These are phyloP conservation scores for Ondatra zibethicus DNA, from an alignment of 2,113 vertebrate species.

Conservation along the genomic window DNA sequence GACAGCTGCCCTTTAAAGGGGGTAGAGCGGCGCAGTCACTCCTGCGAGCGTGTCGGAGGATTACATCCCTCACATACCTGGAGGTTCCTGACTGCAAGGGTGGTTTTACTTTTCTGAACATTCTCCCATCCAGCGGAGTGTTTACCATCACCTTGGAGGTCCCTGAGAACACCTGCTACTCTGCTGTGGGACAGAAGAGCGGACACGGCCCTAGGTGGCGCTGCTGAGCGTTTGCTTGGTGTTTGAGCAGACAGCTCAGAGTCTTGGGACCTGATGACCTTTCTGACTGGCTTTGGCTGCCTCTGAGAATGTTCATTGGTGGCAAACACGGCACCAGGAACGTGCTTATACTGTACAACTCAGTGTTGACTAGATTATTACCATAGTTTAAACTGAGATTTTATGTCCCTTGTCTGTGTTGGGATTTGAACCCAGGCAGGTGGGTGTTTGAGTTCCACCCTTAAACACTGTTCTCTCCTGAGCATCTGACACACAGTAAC, in stretches of 20 bases:
- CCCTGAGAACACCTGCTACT: neutral
- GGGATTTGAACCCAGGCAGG: neutral
- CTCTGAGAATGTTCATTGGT: neutral
- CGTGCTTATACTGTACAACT: neutral
- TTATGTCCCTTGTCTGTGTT: neutral
- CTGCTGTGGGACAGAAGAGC: too few relatives aligned
- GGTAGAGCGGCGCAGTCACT: too few relatives aligned
- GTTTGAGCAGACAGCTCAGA: neutral
- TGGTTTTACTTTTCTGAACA: neutral
- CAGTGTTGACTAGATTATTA: neutral
- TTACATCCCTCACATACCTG: neutral
- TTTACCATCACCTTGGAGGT: fast-evolving
- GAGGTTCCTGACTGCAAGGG: neutral
- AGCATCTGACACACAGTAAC: neutral
- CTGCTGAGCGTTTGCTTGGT: neutral
- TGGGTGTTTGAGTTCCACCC: neutral
- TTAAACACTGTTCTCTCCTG: neutral
- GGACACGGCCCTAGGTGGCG: fast-evolving
- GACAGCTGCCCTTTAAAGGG: neutral
- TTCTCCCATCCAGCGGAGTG: neutral
- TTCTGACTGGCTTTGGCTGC: neutral
- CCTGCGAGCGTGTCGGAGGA: neutral
- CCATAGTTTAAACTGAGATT: neutral
- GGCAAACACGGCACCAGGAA: neutral
- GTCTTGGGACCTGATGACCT: neutral